Evolutionary conservation across 2,797 vertebrate species (phyloP), one percentile per base, ranked within the genome.

Genomic region (Spea hammondii): DNA sequence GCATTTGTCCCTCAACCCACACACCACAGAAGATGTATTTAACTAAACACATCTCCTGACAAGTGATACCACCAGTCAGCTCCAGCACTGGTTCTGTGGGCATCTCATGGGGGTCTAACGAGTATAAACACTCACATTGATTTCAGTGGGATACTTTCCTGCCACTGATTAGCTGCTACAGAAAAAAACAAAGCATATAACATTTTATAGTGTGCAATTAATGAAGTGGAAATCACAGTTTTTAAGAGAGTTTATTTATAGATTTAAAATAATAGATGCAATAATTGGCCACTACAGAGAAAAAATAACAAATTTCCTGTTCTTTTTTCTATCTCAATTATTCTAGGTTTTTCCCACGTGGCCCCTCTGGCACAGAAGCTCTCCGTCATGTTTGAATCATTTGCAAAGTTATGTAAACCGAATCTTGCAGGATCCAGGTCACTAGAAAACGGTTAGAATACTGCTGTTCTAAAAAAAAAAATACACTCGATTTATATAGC

Each of bases 281-380:
- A 62, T 62, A 4, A 32, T 62, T 62, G 32, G 0, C 14, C 14
- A 62, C 59, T 4, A 17, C 5, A 6, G 14, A 32, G 59, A 5
- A 62, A 32, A 32, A 62, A 32, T 62, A 4, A 62, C 14, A 32
- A 4, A 17, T 62, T 62, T 62, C 12, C 55, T 13, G 32, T 32
- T 62, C 46, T 45, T 48, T 62, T 13, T 17, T 54, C 2, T 10
- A 47, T 48, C 12, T n/a, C 4, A 9, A 46, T 48, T 60, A 62
- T 51, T 5, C 11, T 9, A 81, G 74, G 79, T n/a, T 81, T 82
- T 77, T 77, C 74, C 72, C 60, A 70, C 47, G 71, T 78, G 44
- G 13, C 51, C 11, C 44, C 65, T 13, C 48, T 74, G 82, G 66
- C 78, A 59, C 71, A 77, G 73, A 83, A 83, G 59, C 71, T 83